Evolutionary conservation across 64 coral and sea anemone species (phyloP).

Genomic region (Exaiptasia diaphana): DNA sequence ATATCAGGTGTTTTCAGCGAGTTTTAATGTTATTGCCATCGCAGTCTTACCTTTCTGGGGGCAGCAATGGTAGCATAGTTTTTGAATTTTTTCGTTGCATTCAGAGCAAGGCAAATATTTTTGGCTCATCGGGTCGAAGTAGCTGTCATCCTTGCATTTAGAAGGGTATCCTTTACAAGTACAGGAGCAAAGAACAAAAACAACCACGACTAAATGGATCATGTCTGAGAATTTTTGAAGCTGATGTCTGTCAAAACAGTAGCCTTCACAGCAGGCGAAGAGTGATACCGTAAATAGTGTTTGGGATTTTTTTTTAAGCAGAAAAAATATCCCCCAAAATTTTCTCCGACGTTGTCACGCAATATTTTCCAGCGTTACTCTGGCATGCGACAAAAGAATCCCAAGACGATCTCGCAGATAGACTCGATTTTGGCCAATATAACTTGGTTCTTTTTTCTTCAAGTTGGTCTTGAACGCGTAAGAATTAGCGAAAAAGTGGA

Average conservation of each 20-base stretch:
- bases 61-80: constrained; percentile 21
- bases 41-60: background rate
- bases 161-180: constrained; percentile 1
- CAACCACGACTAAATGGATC: background rate
- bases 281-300: background rate
- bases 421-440: background rate
- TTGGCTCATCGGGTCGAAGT: constrained; percentile 21
- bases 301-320: constrained; percentile 1
- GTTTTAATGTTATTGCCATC: background rate
- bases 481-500: background rate
- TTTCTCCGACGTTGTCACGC: no score
- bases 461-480: background rate
- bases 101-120: constrained; percentile 24
- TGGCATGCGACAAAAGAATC: background rate
- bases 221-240: background rate
- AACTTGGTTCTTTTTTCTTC: no score
- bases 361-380: no score
- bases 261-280: background rate
- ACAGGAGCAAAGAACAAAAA: background rate
- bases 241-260: background rate
- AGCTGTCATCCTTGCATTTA: constrained; percentile 33
- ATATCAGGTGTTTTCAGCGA: background rate
- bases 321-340: background rate
- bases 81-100: constrained; percentile 20
- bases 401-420: no score